These are phyloP conservation scores for Polydrusus tereticollis DNA, from an alignment of 2,888 invertebrate genomes.

Conservation along the genomic window DNA sequence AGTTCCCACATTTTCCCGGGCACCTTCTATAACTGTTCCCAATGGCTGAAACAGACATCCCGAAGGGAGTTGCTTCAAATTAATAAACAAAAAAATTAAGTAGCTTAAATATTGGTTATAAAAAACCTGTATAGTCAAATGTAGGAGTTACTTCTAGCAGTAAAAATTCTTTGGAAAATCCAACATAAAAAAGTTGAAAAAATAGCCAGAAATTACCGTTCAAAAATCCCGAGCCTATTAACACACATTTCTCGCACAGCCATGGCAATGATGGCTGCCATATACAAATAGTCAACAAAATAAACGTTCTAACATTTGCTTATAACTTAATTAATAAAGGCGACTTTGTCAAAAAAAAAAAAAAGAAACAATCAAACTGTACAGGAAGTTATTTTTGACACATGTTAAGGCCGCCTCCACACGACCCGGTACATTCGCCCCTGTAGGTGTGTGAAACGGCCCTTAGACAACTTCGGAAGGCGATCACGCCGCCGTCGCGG, in stretches of 20 bases:
- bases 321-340: constrained; percentile 63
- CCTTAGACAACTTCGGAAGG: constrained; percentile 48
- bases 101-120: too few species aligned
- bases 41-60: too few species aligned
- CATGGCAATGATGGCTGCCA: constrained; percentile 57
- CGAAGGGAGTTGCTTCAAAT: too few species aligned
- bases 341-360: constrained; percentile 60
- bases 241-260: constrained; percentile 59
- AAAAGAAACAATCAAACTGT: constrained; percentile 58
- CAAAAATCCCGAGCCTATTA: constrained; percentile 59
- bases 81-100: too few species aligned
- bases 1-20: too few species aligned
- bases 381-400: constrained; percentile 58
- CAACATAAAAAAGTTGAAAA: background rate
- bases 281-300: constrained; percentile 65
- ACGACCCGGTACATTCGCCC: background rate
- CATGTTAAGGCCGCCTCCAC: constrained; percentile 18
- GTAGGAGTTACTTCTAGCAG: background rate
- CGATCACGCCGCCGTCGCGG: constrained; percentile 30
- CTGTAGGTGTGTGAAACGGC: constrained; percentile 13
- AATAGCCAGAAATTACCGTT: constrained; percentile 60
- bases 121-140: too few species aligned
- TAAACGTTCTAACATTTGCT: constrained; percentile 63
- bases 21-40: too few species aligned
- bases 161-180: background rate